Percentiles rank a stretch among this genome's conserved stretches.
Conservation (phyloP, 2,888 invertebrate species). For the Chouioia cunea region DNA sequence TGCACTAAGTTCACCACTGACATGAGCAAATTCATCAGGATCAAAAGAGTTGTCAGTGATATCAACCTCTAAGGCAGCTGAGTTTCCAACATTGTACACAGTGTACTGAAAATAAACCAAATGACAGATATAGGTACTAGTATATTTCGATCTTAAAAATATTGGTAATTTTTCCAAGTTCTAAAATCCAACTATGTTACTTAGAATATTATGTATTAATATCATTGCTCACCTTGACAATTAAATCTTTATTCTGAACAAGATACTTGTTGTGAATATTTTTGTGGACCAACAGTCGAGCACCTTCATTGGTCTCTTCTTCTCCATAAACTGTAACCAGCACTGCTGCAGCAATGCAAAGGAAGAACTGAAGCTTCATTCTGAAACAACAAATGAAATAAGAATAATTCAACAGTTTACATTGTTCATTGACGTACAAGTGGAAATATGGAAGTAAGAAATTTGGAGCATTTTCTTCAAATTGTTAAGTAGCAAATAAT, state of each 20-base stretch:
- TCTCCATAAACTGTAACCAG: constrained; percentile 71
- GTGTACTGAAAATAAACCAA: constrained; percentile 75
- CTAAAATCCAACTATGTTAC: neutral
- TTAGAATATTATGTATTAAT: constrained; percentile 39
- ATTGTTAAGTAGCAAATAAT: no score
- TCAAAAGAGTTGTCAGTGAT: constrained; percentile 93
- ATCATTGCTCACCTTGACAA: constrained; percentile 77
- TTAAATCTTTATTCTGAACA: constrained; percentile 95
- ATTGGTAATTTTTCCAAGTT: neutral
- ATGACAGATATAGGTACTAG: neutral
- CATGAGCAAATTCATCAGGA: constrained; percentile 89
- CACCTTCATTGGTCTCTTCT: constrained; percentile 80
- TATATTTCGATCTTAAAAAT: neutral
- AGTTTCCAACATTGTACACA: constrained; percentile 92
- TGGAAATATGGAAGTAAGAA: neutral
- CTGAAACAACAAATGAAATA: constrained; percentile 55
- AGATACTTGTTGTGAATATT: constrained; percentile 95
- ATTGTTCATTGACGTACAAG: neutral
- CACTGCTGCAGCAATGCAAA: constrained; percentile 69
- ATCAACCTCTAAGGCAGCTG: constrained; percentile 90
- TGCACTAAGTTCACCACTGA: constrained; percentile 87
- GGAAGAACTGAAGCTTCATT: constrained; percentile 67
- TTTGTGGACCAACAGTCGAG: constrained; percentile 90
- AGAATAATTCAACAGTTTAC: neutral
- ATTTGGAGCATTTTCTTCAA: neutral